phyloP scores from a whole-genome alignment of 1,140 invertebrate species.

The Diachasmimorpha longicaudata region DNA sequence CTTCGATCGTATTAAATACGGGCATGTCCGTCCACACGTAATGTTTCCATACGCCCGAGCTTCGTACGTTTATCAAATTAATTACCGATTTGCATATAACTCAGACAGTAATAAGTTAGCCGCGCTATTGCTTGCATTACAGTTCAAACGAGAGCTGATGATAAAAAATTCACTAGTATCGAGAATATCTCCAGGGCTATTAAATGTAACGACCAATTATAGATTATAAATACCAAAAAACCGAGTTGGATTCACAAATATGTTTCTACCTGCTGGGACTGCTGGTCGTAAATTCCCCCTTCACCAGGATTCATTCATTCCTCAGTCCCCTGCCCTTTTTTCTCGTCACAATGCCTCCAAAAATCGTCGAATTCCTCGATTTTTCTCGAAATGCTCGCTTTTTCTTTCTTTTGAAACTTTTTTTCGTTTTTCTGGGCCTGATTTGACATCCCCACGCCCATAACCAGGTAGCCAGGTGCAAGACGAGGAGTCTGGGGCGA shows the following conservation, averaged over 20 bases:
- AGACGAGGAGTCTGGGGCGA: slow-evolving; percentile 26
- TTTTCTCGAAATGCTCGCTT: not conserved
- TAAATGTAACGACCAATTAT: not conserved
- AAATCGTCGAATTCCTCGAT: not conserved
- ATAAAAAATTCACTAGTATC: not conserved
- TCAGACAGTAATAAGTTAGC: slow-evolving; percentile 7
- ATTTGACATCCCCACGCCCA: not conserved
- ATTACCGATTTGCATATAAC: slow-evolving; percentile 36
- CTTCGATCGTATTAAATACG: not conserved
- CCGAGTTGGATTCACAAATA: not conserved
- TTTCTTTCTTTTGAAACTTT: not conserved
- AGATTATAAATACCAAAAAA: not conserved
- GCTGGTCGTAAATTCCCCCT: not conserved
- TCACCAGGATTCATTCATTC: not conserved
- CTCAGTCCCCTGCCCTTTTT: not conserved
- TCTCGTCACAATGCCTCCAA: not conserved
- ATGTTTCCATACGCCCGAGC: not conserved
- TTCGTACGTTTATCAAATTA: slow-evolving; percentile 34
- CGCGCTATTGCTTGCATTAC: not conserved
- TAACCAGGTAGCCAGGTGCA: slow-evolving; percentile 51
- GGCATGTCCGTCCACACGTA: not conserved
- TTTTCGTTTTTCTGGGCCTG: not conserved
- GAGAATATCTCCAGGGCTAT: not conserved
- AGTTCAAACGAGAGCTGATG: not conserved
- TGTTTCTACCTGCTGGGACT: not conserved